Evolutionary conservation across 2,113 vertebrate genomes (phyloP).

Genomic region (Pedetes capensis): DNA sequence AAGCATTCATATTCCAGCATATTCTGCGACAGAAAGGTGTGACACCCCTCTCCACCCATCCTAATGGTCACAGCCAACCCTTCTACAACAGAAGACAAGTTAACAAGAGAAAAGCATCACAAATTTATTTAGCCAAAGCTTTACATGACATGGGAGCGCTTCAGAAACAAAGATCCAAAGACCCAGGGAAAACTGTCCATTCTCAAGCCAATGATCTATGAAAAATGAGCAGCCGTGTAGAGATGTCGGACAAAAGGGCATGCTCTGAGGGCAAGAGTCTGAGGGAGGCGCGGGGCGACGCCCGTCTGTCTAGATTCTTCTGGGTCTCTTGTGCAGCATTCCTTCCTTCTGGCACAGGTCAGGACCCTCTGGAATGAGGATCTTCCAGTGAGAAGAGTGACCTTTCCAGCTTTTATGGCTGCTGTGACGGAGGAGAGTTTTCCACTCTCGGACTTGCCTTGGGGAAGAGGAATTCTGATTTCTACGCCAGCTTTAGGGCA

Average conservation of each 20-base stretch:
- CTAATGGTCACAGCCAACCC: neutral
- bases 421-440: no score
- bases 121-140: neutral
- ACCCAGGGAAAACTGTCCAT: neutral
- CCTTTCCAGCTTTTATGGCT: neutral
- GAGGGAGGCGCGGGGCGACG: neutral
- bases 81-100: neutral
- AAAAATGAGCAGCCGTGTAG: neutral
- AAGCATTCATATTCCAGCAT: neutral
- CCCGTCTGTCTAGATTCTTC: no score
- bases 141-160: neutral
- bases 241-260: neutral
- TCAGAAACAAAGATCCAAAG: neutral
- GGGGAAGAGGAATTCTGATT: no score
- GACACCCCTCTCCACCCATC: neutral
- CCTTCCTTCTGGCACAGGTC: neutral
- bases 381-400: neutral
- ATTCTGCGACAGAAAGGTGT: neutral
- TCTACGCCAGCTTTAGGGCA: neutral
- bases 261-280: no score
- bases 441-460: neutral
- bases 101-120: neutral
- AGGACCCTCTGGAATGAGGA: neutral
- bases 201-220: neutral
- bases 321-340: neutral